Evolutionary conservation across 2,888 invertebrate species (phyloP).

Genomic region (Beris morrisii): DNA sequence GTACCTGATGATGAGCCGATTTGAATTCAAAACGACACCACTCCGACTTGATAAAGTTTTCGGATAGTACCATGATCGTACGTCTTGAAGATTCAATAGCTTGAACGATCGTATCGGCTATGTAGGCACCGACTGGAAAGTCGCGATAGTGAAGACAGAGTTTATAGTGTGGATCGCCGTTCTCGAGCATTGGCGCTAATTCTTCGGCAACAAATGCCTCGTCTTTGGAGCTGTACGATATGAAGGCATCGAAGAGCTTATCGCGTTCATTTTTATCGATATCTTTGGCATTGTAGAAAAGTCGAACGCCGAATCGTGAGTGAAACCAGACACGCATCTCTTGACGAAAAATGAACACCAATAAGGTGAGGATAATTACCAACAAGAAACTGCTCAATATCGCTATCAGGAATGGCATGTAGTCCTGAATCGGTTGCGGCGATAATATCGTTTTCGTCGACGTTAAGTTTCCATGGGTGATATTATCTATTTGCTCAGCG

Average conservation of each 20-base stretch:
- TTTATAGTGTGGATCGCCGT: slow-evolving; percentile 76
- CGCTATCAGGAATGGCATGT: slow-evolving; percentile 76
- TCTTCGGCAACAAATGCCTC: slow-evolving; percentile 88
- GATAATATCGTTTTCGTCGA: slow-evolving; percentile 61
- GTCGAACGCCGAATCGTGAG: slow-evolving; percentile 78
- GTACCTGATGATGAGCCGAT: slow-evolving; percentile 86
- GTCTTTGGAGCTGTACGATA: slow-evolving; percentile 92
- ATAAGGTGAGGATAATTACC: slow-evolving; percentile 73
- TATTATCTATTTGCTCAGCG: slow-evolving; percentile 60
- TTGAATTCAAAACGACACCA: slow-evolving; percentile 96
- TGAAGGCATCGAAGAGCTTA: slow-evolving; percentile 91
- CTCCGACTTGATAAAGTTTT: slow-evolving; percentile 91
- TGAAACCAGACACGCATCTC: slow-evolving; percentile 86
- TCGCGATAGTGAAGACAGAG: slow-evolving; percentile 91
- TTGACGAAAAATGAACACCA: slow-evolving; percentile 78
- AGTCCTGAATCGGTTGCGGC: slow-evolving; percentile 67
- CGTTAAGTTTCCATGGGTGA: slow-evolving; percentile 68
- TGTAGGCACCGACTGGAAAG: slow-evolving; percentile 83
- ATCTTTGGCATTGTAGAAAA: slow-evolving; percentile 74
- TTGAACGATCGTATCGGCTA: slow-evolving; percentile 90
- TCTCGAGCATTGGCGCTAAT: slow-evolving; percentile 83
- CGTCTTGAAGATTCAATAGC: slow-evolving; percentile 88
- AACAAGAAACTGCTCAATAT: slow-evolving; percentile 75
- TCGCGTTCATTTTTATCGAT: slow-evolving; percentile 82
- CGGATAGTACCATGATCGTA: slow-evolving; percentile 89